Base-by-base conservation (phyloP, 2,888 invertebrate genomes). In the Lasiommata megera region DNA sequence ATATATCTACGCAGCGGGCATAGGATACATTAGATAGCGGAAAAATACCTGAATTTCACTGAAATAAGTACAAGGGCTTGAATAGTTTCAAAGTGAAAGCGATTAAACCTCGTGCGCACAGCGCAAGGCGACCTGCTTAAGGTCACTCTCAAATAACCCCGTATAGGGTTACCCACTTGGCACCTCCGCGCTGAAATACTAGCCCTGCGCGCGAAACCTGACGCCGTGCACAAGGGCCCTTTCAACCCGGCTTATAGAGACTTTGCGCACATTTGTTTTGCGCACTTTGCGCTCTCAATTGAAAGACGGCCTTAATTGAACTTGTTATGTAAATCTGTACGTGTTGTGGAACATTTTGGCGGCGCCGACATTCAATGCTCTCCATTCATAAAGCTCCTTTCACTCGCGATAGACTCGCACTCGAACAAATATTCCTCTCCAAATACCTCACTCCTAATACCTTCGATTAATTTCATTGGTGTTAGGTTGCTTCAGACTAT, bases 121-220 rank as follows among this genome's bases (percentile, higher is more conserved):
- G 31, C 40, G 14, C 41, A 43, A 37, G 29, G 53, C 59, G 67
- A 65, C 62, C 62, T 58, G 57, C 53, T 34, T 54, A 53, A 61
- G 58, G 59, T 60, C 59, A 47, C 38, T 29, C 23, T 48, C 53
- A 40, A 51, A 50, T 46, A 57, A 41, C 44, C 43, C 36, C 40
- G 55, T 53, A 38, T 63, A 36, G 41, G 40, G 58, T 61, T 56
- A 48, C 57, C 41, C 52, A 55, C 59, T 63, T 64, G 60, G 72
- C 72, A 73, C 69, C 71, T 67, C 66, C 48, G 52, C 40, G 54
- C 44, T 55, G 65, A 60, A 60, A 58, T 47, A 38, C 34, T 50
- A 65, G 54, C 54, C 54, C 50, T 28, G 36, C 47, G 56, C 54
- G 48, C 60, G 58, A 54, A 61, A 61, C 43, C 54, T 31, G 61